Base-by-base conservation (phyloP, 1,140 invertebrate genomes). In the Pseudomyrmex cubaensis region DNA sequence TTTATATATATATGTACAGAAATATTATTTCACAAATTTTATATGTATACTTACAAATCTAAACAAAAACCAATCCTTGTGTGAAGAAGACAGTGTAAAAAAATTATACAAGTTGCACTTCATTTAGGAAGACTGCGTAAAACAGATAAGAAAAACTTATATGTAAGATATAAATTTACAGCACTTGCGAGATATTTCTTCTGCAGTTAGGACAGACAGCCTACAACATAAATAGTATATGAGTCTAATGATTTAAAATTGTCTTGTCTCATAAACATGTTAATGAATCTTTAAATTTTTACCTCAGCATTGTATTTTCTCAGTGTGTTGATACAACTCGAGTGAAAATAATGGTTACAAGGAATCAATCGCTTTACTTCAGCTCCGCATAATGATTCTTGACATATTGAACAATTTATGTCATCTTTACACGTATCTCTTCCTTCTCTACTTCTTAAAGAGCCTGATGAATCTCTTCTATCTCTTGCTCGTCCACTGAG, bases 121-220 rank as follows among this genome's bases (percentile, higher is more conserved):
- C 0, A 52, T 52, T 35, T 35, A 35, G 35, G 35, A 35, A 35
- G 35, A 35, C 50, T 12, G 12, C 50, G 7, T 80, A 72, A 59
- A 78, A 70, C 25, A 9, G 12, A 59, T 80, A n/a, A 13, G 22
- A 59, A 66, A 1, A 50, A 25, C 13, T 12, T 48, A 8, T 15
- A 67, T 10, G 12, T 46, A 7, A 8, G 9, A 25, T 35, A 70
- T 10, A 2, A 59, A 50, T 61, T 61, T 80, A 80, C 35, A 50
- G 15, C 20, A 3, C 8, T 5, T 59, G 46, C 44, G 59, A 5
- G 35, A 35, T n/a, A 52, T 48, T 17, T 59, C 54, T 59, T 80
- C 76, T 80, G 54, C 76, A 80, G 72, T 80, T 80, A 61, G 76
- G 76, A 15, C 76, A 80, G 59, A 25, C 2, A 17, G 76, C 76